These are phyloP conservation scores for Phoebastria nigripes DNA, from an alignment of 2,797 vertebrate genomes.

Conservation along the genomic window DNA sequence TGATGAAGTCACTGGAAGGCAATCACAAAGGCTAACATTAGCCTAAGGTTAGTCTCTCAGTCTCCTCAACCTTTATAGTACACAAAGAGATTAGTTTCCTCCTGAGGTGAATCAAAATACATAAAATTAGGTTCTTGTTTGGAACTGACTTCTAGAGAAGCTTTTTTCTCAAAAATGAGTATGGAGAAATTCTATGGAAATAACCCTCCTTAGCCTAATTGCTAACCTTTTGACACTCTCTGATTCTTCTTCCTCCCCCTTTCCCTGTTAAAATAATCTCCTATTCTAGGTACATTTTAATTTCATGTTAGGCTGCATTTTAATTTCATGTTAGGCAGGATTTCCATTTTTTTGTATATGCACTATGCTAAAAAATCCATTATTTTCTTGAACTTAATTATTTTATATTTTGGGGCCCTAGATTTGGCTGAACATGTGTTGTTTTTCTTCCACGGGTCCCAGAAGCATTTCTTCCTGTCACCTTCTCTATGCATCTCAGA, in stretches of 20 bases:
- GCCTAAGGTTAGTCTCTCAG: neutral
- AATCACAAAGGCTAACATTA: neutral
- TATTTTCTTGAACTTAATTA: neutral
- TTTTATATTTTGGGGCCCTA: neutral
- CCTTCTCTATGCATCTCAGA: neutral
- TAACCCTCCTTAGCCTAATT: neutral
- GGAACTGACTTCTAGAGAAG: neutral
- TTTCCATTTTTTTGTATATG: neutral
- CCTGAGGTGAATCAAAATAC: neutral
- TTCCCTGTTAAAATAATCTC: neutral
- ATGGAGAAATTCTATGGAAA: neutral
- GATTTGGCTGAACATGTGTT: neutral
- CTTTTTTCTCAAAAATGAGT: neutral
- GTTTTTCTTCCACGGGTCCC: neutral
- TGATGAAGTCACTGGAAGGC: neutral
- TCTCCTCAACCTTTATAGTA: neutral
- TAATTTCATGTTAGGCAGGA: neutral
- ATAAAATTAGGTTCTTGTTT: neutral
- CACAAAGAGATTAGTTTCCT: neutral
- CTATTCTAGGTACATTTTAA: neutral
- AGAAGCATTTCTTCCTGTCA: neutral
- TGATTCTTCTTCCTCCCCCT: neutral
- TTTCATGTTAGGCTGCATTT: neutral
- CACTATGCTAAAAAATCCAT: neutral
- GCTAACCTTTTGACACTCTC: neutral